These are phyloP conservation scores for Octopus bimaculoides DNA, from an alignment of 1,140 invertebrate genomes.

Conservation along the genomic window DNA sequence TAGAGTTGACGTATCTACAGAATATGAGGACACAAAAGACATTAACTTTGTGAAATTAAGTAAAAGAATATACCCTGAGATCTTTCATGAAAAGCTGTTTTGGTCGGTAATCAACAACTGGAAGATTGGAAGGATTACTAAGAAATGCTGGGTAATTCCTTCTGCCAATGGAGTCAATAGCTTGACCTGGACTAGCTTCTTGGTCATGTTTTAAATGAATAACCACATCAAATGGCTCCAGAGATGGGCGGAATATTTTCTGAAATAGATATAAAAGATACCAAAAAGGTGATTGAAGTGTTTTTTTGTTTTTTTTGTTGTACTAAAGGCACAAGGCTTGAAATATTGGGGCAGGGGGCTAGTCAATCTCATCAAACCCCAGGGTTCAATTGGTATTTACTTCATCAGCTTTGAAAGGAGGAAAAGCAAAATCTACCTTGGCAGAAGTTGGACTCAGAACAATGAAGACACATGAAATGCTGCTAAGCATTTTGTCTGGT, in stretches of 20 bases:
- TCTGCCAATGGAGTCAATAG: constrained; percentile 26
- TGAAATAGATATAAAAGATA: constrained; percentile 54
- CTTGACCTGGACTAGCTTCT: constrained; percentile 32
- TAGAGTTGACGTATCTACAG: too few relatives aligned
- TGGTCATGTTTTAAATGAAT: constrained; percentile 67
- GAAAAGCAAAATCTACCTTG: too few relatives aligned
- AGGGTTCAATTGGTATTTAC: too few relatives aligned
- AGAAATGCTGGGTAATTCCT: constrained; percentile 45
- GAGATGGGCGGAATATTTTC: constrained; percentile 67
- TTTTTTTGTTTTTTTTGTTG: too few relatives aligned
- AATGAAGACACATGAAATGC: too few relatives aligned
- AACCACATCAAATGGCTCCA: constrained; percentile 73
- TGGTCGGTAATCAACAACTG: constrained; percentile 76
- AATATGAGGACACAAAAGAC: too few relatives aligned
- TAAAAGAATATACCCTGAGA: constrained; percentile 64
- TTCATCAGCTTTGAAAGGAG: too few relatives aligned
- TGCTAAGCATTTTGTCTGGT: too few relatives aligned
- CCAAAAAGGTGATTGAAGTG: not conserved
- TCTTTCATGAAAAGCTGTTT: constrained; percentile 71
- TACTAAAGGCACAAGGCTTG: too few relatives aligned
- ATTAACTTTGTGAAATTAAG: too few relatives aligned
- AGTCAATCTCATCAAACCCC: too few relatives aligned
- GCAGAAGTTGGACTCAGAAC: too few relatives aligned
- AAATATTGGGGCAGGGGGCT: not conserved
- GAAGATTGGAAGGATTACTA: constrained; percentile 54